These are phyloP conservation scores for Todiramphus saurophagus DNA, from an alignment of 2,113 vertebrate genomes.

Conservation along the genomic window DNA sequence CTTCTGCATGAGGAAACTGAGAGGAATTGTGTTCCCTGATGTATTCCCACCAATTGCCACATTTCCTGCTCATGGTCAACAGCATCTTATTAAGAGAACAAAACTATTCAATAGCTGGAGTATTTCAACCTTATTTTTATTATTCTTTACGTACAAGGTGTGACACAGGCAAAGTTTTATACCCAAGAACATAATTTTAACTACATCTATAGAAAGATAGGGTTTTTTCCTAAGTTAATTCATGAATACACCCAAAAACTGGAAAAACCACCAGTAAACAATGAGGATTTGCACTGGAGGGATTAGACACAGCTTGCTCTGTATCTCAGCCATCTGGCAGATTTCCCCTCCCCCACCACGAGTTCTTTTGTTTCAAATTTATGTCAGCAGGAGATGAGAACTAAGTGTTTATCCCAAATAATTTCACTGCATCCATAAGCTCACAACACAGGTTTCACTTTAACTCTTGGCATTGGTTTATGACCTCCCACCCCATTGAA, in stretches of 20 bases:
- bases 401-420: slow-evolving; percentile 27
- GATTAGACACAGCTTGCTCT: slow-evolving; percentile 39
- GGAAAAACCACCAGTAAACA: neutral
- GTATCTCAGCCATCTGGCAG: slow-evolving; percentile 46
- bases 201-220: neutral
- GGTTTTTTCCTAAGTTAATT: neutral
- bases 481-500: neutral
- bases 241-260: neutral
- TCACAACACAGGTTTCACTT: neutral
- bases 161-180: neutral
- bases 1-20: neutral
- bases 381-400: slow-evolving; percentile 40
- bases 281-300: neutral
- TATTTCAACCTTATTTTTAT: neutral
- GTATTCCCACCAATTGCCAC: fast-evolving
- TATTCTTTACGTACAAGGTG: neutral
- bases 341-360: neutral
- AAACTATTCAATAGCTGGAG: neutral
- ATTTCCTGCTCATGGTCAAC: neutral
- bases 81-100: neutral
- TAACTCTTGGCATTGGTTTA: neutral
- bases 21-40: neutral
- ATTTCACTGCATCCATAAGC: neutral
- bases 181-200: neutral
- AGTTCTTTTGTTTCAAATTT: slow-evolving; percentile 47